A percentile compares a stretch with the other conserved stretches of the same genome.
Evolutionary conservation across 1,140 invertebrate genomes (phyloP).

Genomic region (Homarus americanus): DNA sequence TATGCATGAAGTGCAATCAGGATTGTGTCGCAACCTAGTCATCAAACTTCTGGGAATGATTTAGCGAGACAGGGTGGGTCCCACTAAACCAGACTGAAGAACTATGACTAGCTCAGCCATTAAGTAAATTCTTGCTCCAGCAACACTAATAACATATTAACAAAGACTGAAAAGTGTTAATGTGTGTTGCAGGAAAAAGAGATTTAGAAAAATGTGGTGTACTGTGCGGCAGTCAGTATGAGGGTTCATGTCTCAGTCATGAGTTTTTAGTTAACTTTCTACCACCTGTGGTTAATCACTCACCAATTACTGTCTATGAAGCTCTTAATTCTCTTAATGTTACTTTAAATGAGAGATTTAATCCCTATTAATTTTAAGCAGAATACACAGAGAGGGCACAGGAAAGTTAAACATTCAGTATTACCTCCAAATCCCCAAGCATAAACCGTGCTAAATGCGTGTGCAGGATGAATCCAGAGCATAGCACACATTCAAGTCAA

Average conservation of each 20-base stretch:
- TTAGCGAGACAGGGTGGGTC: background rate
- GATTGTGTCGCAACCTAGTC: slow-evolving; percentile 37
- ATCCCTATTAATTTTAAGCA: slow-evolving; percentile 72
- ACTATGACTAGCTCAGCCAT: slow-evolving; percentile 42
- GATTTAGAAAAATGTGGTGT: slow-evolving; percentile 41
- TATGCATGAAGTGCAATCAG: slow-evolving; percentile 27
- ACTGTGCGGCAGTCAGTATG: slow-evolving; percentile 62
- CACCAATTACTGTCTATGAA: slow-evolving; percentile 71
- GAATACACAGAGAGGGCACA: slow-evolving; percentile 73
- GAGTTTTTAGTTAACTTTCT: slow-evolving; percentile 73
- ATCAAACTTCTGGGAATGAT: slow-evolving; percentile 19
- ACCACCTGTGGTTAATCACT: slow-evolving; percentile 71
- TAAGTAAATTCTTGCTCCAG: slow-evolving; percentile 41
- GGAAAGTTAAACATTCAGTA: slow-evolving; percentile 69
- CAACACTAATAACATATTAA: slow-evolving; percentile 40
- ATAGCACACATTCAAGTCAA: slow-evolving; percentile 73
- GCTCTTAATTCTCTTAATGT: slow-evolving; percentile 71
- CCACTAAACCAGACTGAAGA: slow-evolving; percentile 39
- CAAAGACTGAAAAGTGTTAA: no score
- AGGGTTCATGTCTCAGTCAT: slow-evolving; percentile 67
- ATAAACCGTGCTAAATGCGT: slow-evolving; percentile 72
- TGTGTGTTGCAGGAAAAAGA: slow-evolving; percentile 40
- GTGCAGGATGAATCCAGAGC: slow-evolving; percentile 72
- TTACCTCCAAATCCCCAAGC: slow-evolving; percentile 73
- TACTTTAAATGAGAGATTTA: slow-evolving; percentile 71